A percentile compares a stretch with the other conserved stretches of the same genome.
Evolutionary conservation across 1,140 invertebrate species (phyloP).

Genomic region (Papilio xuthus): DNA sequence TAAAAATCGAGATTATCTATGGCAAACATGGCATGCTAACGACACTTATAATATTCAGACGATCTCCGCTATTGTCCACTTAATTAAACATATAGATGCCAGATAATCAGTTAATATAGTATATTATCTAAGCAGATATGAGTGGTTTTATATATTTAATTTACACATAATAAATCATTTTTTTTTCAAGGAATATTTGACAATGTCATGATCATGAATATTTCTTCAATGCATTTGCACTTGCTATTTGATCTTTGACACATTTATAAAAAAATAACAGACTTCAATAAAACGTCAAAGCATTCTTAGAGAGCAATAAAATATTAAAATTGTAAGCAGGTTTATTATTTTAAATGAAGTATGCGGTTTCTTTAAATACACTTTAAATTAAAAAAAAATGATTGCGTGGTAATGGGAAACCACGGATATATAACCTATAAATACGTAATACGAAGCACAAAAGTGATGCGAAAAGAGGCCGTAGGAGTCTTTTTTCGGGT

Average conservation of each 20-base stretch:
- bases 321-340: background rate
- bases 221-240: constrained; percentile 45
- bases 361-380: background rate
- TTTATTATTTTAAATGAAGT: background rate
- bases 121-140: constrained; percentile 76
- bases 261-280: constrained; percentile 1
- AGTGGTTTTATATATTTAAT: constrained; percentile 66
- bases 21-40: constrained; percentile 47
- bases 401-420: too few species aligned
- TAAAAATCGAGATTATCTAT: constrained; percentile 46
- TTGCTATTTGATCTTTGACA: constrained; percentile 40
- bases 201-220: constrained; percentile 56
- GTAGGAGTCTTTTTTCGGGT: too few species aligned
- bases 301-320: background rate
- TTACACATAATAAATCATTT: constrained; percentile 59
- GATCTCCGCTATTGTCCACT: constrained; percentile 25
- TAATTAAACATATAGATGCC: constrained; percentile 29
- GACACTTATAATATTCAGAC: constrained; percentile 44
- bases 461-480: too few species aligned
- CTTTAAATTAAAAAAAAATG: too few species aligned
- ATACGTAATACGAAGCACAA: too few species aligned
- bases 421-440: too few species aligned
- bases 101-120: constrained; percentile 40
- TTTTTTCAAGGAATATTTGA: constrained; percentile 65
- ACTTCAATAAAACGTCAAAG: background rate